A percentile compares a stretch with the other conserved stretches of the same genome.
phyloP scores from a whole-genome alignment of 2,888 invertebrate genomes.

The Anticlea derivata region DNA sequence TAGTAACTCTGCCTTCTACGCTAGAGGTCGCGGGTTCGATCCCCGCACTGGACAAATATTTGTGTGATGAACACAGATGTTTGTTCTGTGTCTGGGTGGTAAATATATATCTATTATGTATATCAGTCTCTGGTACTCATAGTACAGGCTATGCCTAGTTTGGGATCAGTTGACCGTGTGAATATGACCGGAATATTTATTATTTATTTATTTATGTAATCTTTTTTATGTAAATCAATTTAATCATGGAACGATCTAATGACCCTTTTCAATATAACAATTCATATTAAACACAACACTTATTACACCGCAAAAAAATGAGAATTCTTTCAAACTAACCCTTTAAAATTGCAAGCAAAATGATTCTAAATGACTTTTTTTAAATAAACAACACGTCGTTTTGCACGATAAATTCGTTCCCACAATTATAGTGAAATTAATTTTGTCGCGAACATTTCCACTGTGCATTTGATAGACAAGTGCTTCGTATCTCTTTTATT shows the following conservation, averaged over 20 bases:
- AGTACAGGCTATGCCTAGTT: no score
- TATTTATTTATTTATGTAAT: no score
- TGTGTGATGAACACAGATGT: no score
- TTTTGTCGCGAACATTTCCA: conserved; percentile 25
- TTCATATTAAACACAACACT: conserved; percentile 19
- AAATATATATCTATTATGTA: no score
- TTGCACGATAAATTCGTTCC: conserved; percentile 29
- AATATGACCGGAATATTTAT: no score
- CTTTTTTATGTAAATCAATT: conserved; percentile 19
- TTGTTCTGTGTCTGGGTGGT: no score
- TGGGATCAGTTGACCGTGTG: no score
- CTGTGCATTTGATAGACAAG: conserved; percentile 23
- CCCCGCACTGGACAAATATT: no score
- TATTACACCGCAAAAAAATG: conserved; percentile 24
- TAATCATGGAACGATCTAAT: conserved; percentile 4
- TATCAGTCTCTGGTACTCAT: no score
- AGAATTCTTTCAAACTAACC: conserved; percentile 18
- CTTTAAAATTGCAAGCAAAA: conserved; percentile 29
- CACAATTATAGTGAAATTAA: conserved; percentile 35
- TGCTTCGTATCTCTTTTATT: conserved; percentile 27
- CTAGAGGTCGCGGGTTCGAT: no score
- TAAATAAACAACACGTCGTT: conserved; percentile 25
- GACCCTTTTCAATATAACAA: conserved; percentile 28
- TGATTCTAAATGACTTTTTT: conserved; percentile 34
- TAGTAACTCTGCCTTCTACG: no score